A percentile compares a stretch with the other conserved stretches of the same genome.
Evolutionary conservation across 2,113 vertebrate species (phyloP).

Genomic region (Cyanoliseus patagonus): DNA sequence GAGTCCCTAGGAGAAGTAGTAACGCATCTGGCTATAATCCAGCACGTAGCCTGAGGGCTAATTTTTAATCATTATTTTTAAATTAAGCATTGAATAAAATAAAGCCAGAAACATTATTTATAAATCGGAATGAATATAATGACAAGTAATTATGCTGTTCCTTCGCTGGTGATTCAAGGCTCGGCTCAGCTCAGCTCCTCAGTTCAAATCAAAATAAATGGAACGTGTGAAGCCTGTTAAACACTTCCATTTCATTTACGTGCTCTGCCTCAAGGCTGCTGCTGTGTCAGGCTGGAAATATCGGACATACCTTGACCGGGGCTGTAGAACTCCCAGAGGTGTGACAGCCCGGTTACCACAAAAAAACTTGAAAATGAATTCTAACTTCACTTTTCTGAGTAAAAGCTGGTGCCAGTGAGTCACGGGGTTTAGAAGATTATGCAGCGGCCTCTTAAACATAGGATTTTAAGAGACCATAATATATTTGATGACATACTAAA

Average conservation of each 20-base stretch:
- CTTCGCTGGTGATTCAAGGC: constrained; percentile 17
- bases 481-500: not conserved
- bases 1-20: constrained; percentile 19
- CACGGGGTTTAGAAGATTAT: not conserved
- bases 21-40: constrained; percentile 16
- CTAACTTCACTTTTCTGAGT: not conserved
- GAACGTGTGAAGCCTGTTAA: constrained; percentile 43
- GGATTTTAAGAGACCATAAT: not conserved
- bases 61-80: constrained; percentile 58
- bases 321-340: not conserved
- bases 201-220: constrained; percentile 12
- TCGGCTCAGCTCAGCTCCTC: constrained; percentile 16
- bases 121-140: constrained; percentile 33
- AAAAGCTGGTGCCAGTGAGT: not conserved
- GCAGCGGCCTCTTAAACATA: not conserved
- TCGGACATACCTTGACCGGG: not conserved
- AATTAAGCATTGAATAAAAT: constrained; percentile 48
- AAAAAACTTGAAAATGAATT: not conserved
- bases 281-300: not conserved
- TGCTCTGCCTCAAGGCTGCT: not conserved
- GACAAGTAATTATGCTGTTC: constrained; percentile 39
- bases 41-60: constrained; percentile 22
- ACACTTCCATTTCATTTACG: not conserved
- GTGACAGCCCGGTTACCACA: not conserved
- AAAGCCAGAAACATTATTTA: constrained; percentile 57